Conservation (phyloP, 2,888 invertebrate genomes). For the Pachycephus smyrnensis region DNA sequence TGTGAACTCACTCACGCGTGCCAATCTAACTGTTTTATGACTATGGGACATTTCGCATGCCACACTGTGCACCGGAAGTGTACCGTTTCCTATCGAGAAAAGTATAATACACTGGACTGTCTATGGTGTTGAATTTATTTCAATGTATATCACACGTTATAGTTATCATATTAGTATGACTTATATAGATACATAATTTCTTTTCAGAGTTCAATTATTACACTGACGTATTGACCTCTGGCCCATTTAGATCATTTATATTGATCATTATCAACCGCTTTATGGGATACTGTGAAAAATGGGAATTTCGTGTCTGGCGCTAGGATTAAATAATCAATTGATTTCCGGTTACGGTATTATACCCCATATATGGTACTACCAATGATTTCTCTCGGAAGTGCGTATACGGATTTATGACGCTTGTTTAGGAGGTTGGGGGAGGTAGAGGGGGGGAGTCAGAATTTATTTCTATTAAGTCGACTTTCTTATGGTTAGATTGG, state of each 20-base stretch:
- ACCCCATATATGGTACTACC: background rate
- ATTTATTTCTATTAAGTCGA: background rate
- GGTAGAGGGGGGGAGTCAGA: background rate
- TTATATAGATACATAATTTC: background rate
- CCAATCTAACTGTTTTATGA: slow-evolving; percentile 1
- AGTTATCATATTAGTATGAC: too few species aligned
- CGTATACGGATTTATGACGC: background rate
- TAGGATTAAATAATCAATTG: background rate
- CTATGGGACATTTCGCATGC: slow-evolving; percentile 7
- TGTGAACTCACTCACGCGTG: background rate
- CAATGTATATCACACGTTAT: background rate
- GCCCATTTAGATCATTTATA: background rate
- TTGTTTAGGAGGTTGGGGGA: background rate
- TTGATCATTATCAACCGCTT: background rate
- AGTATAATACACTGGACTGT: background rate
- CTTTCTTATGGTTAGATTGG: background rate
- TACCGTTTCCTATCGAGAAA: background rate
- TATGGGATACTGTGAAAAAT: background rate
- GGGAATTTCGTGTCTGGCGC: background rate
- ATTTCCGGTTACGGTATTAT: background rate
- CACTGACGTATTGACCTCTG: background rate
- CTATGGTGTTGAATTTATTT: background rate
- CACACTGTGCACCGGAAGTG: background rate
- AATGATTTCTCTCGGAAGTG: background rate
- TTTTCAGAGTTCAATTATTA: background rate